A percentile compares a stretch with the other conserved stretches of the same genome.
Conservation (phyloP, 2,113 vertebrate genomes). For the Cynocephalus volans region DNA sequence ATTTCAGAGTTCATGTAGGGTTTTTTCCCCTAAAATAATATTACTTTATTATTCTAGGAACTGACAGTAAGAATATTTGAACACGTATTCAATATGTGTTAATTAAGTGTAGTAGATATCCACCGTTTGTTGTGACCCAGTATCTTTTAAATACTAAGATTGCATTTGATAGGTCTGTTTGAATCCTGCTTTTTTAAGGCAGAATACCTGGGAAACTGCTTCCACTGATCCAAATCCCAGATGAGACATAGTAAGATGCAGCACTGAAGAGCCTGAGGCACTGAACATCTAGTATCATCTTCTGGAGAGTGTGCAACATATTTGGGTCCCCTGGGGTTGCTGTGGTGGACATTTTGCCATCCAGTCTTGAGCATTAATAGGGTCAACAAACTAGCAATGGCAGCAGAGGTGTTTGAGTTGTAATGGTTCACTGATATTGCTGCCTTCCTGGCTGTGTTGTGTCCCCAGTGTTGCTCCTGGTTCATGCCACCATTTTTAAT, state of each 20-base stretch:
- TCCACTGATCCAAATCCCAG: neutral
- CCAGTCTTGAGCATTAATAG: neutral
- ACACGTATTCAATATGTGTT: neutral
- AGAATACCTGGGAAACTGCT: neutral
- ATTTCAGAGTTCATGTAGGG: neutral
- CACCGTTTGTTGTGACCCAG: neutral
- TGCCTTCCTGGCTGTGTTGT: neutral
- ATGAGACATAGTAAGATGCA: neutral
- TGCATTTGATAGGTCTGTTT: neutral
- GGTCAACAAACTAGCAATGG: neutral
- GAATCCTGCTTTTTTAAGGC: neutral
- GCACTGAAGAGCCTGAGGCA: neutral
- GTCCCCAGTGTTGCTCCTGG: neutral
- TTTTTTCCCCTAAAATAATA: neutral
- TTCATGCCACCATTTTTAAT: neutral
- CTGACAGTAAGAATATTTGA: neutral
- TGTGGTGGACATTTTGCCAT: neutral
- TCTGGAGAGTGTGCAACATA: neutral
- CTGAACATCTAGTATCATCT: neutral
- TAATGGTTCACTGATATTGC: neutral
- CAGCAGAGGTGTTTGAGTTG: neutral
- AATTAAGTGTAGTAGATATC: neutral
- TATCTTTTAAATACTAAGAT: neutral
- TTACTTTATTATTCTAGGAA: neutral
- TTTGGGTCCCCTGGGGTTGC: neutral